Evolutionary conservation across 2,113 vertebrate species (phyloP).

Genomic region (Odocoileus hemionus): DNA sequence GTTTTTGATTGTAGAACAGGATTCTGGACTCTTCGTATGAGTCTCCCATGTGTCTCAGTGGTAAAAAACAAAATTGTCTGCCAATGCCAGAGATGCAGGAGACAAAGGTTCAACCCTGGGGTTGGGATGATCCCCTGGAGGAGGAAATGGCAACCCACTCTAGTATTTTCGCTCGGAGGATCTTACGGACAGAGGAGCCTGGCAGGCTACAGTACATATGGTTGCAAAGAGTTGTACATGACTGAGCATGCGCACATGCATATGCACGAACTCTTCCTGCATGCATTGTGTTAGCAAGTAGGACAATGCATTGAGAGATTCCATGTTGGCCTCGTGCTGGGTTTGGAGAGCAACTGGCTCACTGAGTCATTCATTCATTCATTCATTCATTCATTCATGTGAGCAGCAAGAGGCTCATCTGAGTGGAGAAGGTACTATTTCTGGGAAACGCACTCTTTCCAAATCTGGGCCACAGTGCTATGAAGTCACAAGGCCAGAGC

Average conservation of each 20-base stretch:
- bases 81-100: background rate
- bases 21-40: background rate
- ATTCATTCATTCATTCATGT: background rate
- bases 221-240: background rate
- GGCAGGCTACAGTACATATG: background rate
- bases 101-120: background rate
- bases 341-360: too few relatives aligned
- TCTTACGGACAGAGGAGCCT: background rate
- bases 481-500: background rate
- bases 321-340: background rate
- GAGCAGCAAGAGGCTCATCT: background rate
- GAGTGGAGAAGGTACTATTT: background rate
- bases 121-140: background rate
- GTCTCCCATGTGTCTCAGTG: background rate
- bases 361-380: background rate
- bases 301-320: background rate
- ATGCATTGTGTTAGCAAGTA: background rate
- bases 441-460: background rate
- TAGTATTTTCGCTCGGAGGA: background rate
- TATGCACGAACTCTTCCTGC: background rate
- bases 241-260: background rate
- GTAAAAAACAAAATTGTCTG: background rate
- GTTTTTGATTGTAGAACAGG: background rate
- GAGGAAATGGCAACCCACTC: background rate
- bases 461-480: too few relatives aligned